Evolutionary conservation across 2,888 invertebrate species (phyloP).

Genomic region (Drosophila monieri): DNA sequence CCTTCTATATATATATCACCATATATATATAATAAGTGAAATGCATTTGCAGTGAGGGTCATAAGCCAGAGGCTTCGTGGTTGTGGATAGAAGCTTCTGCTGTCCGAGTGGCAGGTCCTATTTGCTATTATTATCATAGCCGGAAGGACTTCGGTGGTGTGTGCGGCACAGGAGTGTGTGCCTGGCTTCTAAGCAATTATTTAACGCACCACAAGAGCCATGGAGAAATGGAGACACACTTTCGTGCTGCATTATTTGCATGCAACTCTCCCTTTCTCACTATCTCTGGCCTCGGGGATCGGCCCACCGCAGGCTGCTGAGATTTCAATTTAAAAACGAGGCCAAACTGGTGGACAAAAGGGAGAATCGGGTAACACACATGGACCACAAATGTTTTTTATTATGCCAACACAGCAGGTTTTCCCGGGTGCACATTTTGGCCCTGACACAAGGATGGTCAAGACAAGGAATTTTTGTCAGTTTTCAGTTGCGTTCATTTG

Average conservation of each 20-base stretch:
- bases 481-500: neutral
- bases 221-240: neutral
- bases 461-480: conserved; percentile 2
- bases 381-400: conserved; percentile 20
- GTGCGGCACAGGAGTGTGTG: conserved; percentile 56
- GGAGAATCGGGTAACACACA: conserved; percentile 12
- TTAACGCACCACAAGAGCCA: conserved; percentile 49
- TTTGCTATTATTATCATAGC: conserved; percentile 58
- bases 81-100: neutral
- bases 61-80: conserved; percentile 16
- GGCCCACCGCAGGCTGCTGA: conserved; percentile 18
- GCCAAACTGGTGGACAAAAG: conserved; percentile 27
- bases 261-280: conserved; percentile 17
- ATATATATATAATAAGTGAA: conserved; percentile 12
- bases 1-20: conserved; percentile 6
- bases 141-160: conserved; percentile 31
- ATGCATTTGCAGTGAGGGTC: conserved; percentile 34
- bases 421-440: conserved; percentile 13
- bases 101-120: conserved; percentile 27
- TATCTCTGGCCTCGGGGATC: conserved; percentile 1
- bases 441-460: conserved; percentile 1
- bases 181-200: conserved; percentile 73
- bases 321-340: conserved; percentile 49
- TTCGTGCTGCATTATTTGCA: conserved; percentile 4
- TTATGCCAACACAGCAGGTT: conserved; percentile 44